Conservation (phyloP, 2,113 vertebrate species). For the Aldabrachelys gigantea region DNA sequence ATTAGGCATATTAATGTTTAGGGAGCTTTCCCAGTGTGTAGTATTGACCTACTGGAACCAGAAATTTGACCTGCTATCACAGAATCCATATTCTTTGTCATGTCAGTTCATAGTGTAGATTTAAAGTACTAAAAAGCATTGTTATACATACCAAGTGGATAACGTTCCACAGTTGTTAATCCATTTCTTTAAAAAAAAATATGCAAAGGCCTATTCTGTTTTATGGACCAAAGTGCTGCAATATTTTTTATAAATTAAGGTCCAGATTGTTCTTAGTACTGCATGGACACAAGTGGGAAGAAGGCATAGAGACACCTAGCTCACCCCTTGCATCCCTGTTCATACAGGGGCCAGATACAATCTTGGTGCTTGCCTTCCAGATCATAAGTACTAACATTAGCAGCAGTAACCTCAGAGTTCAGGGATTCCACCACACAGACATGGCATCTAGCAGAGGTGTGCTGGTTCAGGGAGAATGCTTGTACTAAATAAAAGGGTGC, state of each 20-base stretch:
- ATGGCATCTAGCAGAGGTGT: neutral
- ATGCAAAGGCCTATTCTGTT: neutral
- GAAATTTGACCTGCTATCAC: neutral
- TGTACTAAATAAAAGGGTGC: slow-evolving; percentile 5
- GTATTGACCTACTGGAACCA: neutral
- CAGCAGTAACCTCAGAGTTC: slow-evolving; percentile 17
- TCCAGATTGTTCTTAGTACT: neutral
- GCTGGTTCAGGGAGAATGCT: neutral
- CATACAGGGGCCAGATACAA: slow-evolving; percentile 22
- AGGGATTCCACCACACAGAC: neutral
- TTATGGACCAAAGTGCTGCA: neutral
- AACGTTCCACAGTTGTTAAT: neutral
- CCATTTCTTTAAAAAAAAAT: neutral
- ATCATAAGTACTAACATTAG: neutral
- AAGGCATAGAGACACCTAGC: neutral
- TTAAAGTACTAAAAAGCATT: neutral
- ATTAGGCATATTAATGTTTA: slow-evolving; percentile 42
- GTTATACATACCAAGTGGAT: neutral
- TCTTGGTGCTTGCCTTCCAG: slow-evolving; percentile 34
- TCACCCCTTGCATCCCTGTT: neutral
- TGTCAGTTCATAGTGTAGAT: neutral
- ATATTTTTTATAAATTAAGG: slow-evolving; percentile 16
- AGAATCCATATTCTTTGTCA: slow-evolving; percentile 7
- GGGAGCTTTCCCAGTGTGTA: slow-evolving; percentile 14
- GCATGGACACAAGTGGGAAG: neutral